Conservation (phyloP, 2,797 vertebrate species). For the Macropus fuliginosus region DNA sequence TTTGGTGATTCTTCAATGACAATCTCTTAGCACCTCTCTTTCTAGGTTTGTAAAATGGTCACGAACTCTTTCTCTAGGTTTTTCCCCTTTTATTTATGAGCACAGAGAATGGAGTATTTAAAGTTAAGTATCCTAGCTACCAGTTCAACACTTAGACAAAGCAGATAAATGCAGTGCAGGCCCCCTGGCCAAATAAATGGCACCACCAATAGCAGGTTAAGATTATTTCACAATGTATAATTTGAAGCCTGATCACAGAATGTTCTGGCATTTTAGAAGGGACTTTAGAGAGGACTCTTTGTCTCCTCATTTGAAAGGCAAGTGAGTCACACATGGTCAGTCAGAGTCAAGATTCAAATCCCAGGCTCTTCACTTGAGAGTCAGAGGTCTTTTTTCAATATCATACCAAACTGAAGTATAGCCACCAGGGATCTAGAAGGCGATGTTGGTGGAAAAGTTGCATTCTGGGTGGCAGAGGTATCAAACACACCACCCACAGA, state of each 20-base stretch:
- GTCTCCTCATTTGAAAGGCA: background rate
- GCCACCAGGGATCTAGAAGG: background rate
- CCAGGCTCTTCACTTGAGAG: background rate
- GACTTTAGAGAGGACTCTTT: background rate
- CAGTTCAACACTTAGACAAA: background rate
- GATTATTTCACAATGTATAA: background rate
- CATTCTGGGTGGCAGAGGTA: background rate
- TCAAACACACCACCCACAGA: background rate
- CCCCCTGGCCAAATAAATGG: background rate
- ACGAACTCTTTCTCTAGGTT: background rate
- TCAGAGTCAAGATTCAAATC: background rate
- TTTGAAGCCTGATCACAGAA: background rate
- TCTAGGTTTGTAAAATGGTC: constrained; percentile 3
- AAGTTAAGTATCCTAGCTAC: background rate
- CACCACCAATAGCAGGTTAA: background rate
- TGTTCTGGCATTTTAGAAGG: background rate
- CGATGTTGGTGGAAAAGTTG: too few species aligned
- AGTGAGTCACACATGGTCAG: background rate
- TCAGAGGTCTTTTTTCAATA: background rate
- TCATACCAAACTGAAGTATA: background rate
- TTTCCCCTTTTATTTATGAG: background rate
- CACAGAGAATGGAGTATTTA: background rate
- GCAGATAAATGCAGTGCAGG: background rate
- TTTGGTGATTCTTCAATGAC: background rate
- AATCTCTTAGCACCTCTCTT: background rate